Conservation (phyloP, 2,797 vertebrate species). For the Huso huso region DNA sequence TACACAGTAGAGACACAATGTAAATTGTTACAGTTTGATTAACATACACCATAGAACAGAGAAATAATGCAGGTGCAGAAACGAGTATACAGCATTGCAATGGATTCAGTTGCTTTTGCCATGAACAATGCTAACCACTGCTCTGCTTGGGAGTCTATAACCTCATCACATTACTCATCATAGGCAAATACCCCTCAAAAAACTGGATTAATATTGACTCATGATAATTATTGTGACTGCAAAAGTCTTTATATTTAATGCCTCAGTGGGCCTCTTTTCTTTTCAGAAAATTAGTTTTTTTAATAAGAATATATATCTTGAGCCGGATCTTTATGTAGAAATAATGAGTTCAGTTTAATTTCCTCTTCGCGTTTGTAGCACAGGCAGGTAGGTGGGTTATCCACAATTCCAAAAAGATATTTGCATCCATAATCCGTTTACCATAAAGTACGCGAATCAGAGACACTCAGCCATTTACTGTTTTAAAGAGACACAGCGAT, state of each 20-base stretch:
- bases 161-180: no score
- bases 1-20: no score
- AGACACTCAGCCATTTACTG: no score
- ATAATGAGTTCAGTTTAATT: conserved; percentile 3
- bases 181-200: not conserved
- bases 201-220: not conserved
- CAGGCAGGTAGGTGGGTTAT: not conserved
- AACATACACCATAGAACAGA: no score
- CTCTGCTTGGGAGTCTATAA: no score
- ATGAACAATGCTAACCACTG: not conserved
- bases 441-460: no score
- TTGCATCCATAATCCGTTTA: not conserved
- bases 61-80: no score
- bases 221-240: not conserved
- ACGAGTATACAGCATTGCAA: no score
- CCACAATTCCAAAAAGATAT: not conserved
- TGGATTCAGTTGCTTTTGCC: not conserved
- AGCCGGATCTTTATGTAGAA: not conserved
- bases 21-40: no score
- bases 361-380: not conserved
- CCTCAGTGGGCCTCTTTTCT: not conserved
- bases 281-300: conserved; percentile 1
- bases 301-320: conserved; percentile 3
- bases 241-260: not conserved
- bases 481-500: no score